Percentiles rank a stretch among this genome's conserved stretches.
phyloP scores from a whole-genome alignment of 1,140 invertebrate species.

The Lucilia sericata region DNA sequence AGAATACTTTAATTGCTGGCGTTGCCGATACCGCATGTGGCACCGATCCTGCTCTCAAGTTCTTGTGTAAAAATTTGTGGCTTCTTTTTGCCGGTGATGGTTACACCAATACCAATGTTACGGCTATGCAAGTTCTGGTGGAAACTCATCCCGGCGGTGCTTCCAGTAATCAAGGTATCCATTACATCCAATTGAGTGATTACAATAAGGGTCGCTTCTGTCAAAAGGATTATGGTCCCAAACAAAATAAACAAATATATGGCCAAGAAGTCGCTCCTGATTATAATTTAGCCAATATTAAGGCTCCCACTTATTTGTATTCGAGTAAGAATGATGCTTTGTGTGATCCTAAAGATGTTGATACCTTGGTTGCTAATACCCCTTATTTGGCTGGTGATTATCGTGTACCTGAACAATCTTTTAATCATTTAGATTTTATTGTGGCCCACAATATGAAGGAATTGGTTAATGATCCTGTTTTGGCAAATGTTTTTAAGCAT shows the following conservation, averaged over 20 bases:
- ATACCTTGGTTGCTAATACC: slow-evolving; percentile 68
- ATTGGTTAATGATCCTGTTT: slow-evolving; percentile 68
- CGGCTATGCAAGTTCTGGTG: slow-evolving; percentile 55
- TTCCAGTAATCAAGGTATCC: slow-evolving; percentile 51
- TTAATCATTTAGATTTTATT: slow-evolving; percentile 73
- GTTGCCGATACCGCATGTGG: slow-evolving; percentile 66
- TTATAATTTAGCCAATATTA: slow-evolving; percentile 73
- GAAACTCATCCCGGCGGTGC: slow-evolving; percentile 66
- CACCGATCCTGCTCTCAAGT: slow-evolving; percentile 58
- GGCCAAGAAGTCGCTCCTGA: slow-evolving; percentile 68
- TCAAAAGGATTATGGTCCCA: slow-evolving; percentile 54
- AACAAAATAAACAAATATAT: slow-evolving; percentile 69
- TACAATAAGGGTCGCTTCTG: slow-evolving; percentile 54
- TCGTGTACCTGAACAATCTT: slow-evolving; percentile 65
- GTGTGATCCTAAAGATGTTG: slow-evolving; percentile 68
- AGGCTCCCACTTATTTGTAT: slow-evolving; percentile 76
- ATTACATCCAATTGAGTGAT: slow-evolving; percentile 55
- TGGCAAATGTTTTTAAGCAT: slow-evolving; percentile 47
- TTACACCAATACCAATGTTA: slow-evolving; percentile 55
- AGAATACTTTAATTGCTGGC: slow-evolving; percentile 54
- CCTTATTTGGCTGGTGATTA: slow-evolving; percentile 63
- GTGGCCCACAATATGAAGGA: slow-evolving; percentile 68
- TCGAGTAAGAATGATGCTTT: slow-evolving; percentile 80
- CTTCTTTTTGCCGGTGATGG: slow-evolving; percentile 54
- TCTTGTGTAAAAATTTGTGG: slow-evolving; percentile 59